Base-by-base conservation (phyloP, 2,888 invertebrate genomes). In the Drosophila helvetica region DNA sequence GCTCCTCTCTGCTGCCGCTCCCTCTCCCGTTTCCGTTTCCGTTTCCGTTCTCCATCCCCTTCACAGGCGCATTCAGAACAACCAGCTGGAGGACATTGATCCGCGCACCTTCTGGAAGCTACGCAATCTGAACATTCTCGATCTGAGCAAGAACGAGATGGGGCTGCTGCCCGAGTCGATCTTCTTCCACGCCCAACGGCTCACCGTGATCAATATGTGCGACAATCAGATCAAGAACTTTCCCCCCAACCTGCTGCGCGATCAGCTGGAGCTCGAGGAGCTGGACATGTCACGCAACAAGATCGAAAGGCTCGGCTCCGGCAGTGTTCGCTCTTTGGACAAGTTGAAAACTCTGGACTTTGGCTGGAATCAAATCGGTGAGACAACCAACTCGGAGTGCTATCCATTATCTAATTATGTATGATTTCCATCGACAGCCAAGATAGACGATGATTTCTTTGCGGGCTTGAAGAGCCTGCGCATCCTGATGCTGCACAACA, bases 241-340 rank as follows among this genome's bases (percentile, higher is more conserved):
- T 38, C 93, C 94, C 0, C 91, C 92, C 18, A 91, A 90, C 2
- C 77, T 94, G 6, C 93, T 95, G 61, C 89, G 91, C 1, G 93
- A 93, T 46, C 93, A 95, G 69, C 7, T 89, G 15, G 90, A 92
- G 59, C 89, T 96, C 22, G 94, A 94, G 86, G 95, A 95, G 78
- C 90, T 96, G 38, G 95, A 95, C 90, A 91, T 95, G 57, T 94
- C 94, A 2, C 93, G 93, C 8, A 96, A 96, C 90, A 91, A 92
- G 67, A 90, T 96, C 57, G 91, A 92, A 43, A 89, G 90, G 3
- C 89, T 96, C 15, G 92, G 93, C 1, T 92, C 92, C n/a, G 91
- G 91, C 51, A 89, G 93, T 33, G 93, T 95, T 74, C 84, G 88
- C 7, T 92, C 93, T 57, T 90, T 95, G 52, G 88, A 84, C 5